These are phyloP conservation scores for Thera britannica DNA, from an alignment of 2,888 invertebrate species.

Conservation along the genomic window DNA sequence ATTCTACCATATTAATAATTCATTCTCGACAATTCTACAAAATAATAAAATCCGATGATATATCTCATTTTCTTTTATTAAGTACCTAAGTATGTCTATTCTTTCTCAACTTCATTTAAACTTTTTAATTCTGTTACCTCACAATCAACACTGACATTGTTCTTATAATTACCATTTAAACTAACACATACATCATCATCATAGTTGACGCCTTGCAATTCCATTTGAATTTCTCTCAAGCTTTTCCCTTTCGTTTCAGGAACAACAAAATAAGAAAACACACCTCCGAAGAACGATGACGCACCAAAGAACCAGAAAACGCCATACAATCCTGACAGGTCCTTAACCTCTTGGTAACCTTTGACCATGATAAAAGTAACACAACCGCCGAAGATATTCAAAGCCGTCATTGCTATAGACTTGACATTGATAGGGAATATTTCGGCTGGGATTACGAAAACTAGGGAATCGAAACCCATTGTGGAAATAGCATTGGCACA, in stretches of 20 bases:
- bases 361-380: constrained; percentile 79
- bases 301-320: constrained; percentile 80
- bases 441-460: constrained; percentile 82
- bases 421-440: constrained; percentile 85
- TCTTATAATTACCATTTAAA: constrained; percentile 35
- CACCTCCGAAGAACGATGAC: constrained; percentile 73
- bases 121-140: constrained; percentile 40
- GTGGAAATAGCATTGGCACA: constrained; percentile 60
- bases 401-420: constrained; percentile 78
- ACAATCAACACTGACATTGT: constrained; percentile 25
- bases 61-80: not conserved
- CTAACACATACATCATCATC: constrained; percentile 47
- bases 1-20: no score
- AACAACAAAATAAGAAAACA: constrained; percentile 76
- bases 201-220: constrained; percentile 70
- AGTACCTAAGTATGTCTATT: not conserved
- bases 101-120: constrained; percentile 19
- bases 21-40: no score
- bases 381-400: constrained; percentile 76
- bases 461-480: constrained; percentile 78
- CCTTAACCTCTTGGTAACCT: constrained; percentile 78
- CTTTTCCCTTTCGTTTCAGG: constrained; percentile 86
- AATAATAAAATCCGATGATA: not conserved
- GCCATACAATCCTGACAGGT: constrained; percentile 73
- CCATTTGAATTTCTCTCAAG: constrained; percentile 81